Evolutionary conservation across 2,888 invertebrate genomes (phyloP).

Genomic region (Vesta saturnalis): DNA sequence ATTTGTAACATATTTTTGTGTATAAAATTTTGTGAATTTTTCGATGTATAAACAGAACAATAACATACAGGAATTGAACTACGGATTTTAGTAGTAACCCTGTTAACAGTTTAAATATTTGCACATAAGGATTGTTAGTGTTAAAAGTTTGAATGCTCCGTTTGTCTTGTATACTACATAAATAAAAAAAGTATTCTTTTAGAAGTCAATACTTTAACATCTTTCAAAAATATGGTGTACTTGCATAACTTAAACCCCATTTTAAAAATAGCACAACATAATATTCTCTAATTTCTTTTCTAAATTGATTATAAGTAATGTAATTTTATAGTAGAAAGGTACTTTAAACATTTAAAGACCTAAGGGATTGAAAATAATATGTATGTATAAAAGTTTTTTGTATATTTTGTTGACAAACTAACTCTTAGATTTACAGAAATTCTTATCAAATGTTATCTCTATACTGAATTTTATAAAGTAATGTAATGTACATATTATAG

Average conservation of each 20-base stretch:
- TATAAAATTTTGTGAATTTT: conserved; percentile 3
- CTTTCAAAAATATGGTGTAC: conserved; percentile 22
- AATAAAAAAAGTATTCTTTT: conserved; percentile 23
- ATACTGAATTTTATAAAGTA: conserved; percentile 30
- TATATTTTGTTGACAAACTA: conserved; percentile 26
- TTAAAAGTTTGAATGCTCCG: conserved; percentile 21
- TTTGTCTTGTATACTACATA: conserved; percentile 22
- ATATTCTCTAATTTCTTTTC: conserved; percentile 23
- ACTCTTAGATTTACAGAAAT: conserved; percentile 20
- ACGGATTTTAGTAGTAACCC: conserved; percentile 22
- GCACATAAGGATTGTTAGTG: conserved; percentile 29
- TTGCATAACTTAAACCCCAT: conserved; percentile 27
- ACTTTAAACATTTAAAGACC: conserved; percentile 20
- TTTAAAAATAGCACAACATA: conserved; percentile 28
- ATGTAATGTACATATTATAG: conserved; percentile 30
- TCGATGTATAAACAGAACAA: conserved; percentile 33
- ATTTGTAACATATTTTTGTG: conserved; percentile 14
- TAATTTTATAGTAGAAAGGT: conserved; percentile 20
- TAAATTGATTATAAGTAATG: conserved; percentile 16
- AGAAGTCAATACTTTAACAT: conserved; percentile 16
- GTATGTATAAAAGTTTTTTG: conserved; percentile 25
- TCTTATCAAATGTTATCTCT: conserved; percentile 33
- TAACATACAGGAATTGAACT: conserved; percentile 35
- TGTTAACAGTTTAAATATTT: conserved; percentile 30
- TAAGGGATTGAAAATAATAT: conserved; percentile 20